These are phyloP conservation scores for Eupristina koningsbergeri DNA, from an alignment of 1,140 invertebrate genomes.

Conservation along the genomic window DNA sequence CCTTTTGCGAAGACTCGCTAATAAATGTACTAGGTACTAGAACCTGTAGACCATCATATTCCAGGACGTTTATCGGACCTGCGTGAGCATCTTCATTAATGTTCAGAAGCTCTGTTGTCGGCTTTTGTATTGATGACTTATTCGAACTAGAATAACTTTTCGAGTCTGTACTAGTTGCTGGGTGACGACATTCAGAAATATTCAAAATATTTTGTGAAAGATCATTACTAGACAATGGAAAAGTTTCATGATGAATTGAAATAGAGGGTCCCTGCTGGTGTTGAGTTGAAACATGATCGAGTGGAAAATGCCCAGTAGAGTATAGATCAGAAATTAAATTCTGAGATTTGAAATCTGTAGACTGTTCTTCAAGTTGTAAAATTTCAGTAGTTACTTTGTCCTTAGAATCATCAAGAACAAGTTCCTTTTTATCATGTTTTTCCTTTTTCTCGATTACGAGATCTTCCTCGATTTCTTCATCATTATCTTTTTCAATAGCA, in stretches of 20 bases:
- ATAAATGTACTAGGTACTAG: conserved; percentile 72
- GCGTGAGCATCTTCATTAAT: conserved; percentile 72
- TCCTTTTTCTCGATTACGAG: conserved; percentile 11
- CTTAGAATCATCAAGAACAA: conserved; percentile 40
- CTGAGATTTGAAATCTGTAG: conserved; percentile 42
- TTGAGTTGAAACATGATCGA: background rate
- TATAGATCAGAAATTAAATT: conserved; percentile 39
- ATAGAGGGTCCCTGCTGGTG: conserved; percentile 1
- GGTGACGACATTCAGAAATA: conserved; percentile 62
- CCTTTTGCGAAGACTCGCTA: conserved; percentile 71
- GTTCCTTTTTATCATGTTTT: conserved; percentile 53
- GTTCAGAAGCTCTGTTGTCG: conserved; percentile 68
- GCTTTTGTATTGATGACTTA: conserved; percentile 65
- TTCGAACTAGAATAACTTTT: conserved; percentile 60
- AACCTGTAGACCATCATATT: conserved; percentile 72
- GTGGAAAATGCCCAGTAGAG: conserved; percentile 1
- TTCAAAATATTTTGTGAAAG: conserved; percentile 62
- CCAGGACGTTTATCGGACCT: conserved; percentile 71
- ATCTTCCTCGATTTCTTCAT: conserved; percentile 50
- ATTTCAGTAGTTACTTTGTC: conserved; percentile 19
- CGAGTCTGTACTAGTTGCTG: conserved; percentile 63
- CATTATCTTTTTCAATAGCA: conserved; percentile 52
- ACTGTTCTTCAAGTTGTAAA: conserved; percentile 24
- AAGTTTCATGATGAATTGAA: conserved; percentile 59
- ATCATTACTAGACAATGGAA: conserved; percentile 53